Evolutionary conservation across 2,888 invertebrate species (phyloP), one percentile per base, ranked within the genome.

Genomic region (Plebejus melissa): DNA sequence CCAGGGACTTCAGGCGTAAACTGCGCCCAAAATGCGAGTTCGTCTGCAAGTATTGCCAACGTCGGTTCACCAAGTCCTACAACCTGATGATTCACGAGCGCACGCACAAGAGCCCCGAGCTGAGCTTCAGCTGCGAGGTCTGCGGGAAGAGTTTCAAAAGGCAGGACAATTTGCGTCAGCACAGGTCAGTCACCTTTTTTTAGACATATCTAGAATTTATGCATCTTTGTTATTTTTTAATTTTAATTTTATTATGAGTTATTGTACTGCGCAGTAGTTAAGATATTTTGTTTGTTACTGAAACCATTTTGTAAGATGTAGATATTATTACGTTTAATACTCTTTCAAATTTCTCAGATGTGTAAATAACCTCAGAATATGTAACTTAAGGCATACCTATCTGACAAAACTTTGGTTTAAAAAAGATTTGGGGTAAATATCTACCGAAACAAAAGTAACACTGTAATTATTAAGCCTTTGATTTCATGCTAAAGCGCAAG

Each of bases 81-180:
- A 99, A 99, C 94, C 95, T 99, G 89, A 96, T 99, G 95, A 99
- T 99, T 86, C 99, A 99, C 95, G 99, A 99, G 92, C 95, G 99
- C 90, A 99, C 98, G 84, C 99, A 99, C 95, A 98, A 98, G 91
- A 98, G 98, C 89, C 97, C 97, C 79, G 99, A 99, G 94, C 95
- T 99, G 86, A 98, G 98, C 76, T 99, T 98, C 94, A 97, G 98
- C 85, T 99, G 99, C 94, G 99, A 99, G 92, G 97, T 99, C 83
- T 99, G 99, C 94, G 98, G 98, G 86, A 99, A 99, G 94, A 98
- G 98, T 83, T 99, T 99, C 96, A 97, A 99, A 93, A 95, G 99
- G 89, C 99, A 99, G 95, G 99, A 99, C 94, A 98, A 98, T 93
- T 95, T 98, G 86, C 96, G 98, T 93, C 98, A 98, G 94, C 98